Conservation (phyloP, 2,888 invertebrate species). For the Eucriotettix oculatus region DNA sequence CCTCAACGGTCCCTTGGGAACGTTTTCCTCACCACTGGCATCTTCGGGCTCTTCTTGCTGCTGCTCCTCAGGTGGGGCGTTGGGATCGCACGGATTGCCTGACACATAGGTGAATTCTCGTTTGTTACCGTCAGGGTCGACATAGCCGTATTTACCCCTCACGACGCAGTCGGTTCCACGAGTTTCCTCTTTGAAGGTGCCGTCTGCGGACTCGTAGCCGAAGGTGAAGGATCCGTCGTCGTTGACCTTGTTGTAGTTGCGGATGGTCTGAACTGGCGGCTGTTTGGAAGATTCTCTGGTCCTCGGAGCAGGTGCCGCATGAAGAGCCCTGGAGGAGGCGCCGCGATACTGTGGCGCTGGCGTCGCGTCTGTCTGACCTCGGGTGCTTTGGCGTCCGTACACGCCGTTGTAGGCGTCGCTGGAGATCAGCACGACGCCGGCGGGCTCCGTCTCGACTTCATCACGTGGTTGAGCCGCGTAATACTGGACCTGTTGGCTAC, state of each 20-base stretch:
- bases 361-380: slow-evolving; percentile 8
- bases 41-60: slow-evolving; percentile 33
- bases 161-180: slow-evolving; percentile 74
- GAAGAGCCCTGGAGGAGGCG: slow-evolving; percentile 18
- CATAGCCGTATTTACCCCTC: slow-evolving; percentile 71
- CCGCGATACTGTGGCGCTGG: slow-evolving; percentile 17
- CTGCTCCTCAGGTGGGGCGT: slow-evolving; percentile 55
- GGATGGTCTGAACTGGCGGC: slow-evolving; percentile 65
- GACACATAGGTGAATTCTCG: slow-evolving; percentile 74
- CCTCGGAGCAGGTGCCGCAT: slow-evolving; percentile 24
- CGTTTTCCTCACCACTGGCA: slow-evolving; percentile 34
- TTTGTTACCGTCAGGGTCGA: slow-evolving; percentile 74
- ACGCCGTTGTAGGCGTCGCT: slow-evolving; percentile 30
- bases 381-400: slow-evolving; percentile 26
- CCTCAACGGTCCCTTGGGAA: slow-evolving; percentile 31
- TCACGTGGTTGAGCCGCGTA: slow-evolving; percentile 23
- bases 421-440: slow-evolving; percentile 25
- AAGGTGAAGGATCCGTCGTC: slow-evolving; percentile 74
- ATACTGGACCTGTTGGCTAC: slow-evolving; percentile 22
- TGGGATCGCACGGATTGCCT: slow-evolving; percentile 73
- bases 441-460: slow-evolving; percentile 16
- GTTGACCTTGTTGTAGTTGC: slow-evolving; percentile 69
- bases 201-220: slow-evolving; percentile 71
- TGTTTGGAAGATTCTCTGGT: slow-evolving; percentile 41
- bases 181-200: slow-evolving; percentile 74